Evolutionary conservation across 2,888 invertebrate species (phyloP).

Genomic region (Rhaphigaster nebulosa): DNA sequence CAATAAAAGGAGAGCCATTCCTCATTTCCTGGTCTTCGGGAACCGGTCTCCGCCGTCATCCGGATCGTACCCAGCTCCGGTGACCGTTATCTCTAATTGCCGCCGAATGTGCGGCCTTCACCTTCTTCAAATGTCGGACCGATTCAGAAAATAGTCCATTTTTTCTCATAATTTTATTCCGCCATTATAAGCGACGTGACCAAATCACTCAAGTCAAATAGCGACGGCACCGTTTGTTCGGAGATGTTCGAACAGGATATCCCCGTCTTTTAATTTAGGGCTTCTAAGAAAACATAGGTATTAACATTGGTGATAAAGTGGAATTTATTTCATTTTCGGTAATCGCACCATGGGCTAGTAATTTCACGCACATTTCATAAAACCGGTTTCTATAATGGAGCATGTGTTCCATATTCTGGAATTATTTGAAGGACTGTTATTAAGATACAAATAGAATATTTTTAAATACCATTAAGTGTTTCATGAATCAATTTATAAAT

Average conservation of each 20-base stretch:
- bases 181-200: background rate
- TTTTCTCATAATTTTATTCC: background rate
- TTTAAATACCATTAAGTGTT: background rate
- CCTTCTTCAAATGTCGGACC: background rate
- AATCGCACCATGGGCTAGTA: background rate
- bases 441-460: background rate
- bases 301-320: background rate
- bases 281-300: background rate
- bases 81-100: slow-evolving; percentile 22
- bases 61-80: background rate
- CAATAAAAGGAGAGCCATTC: slow-evolving; percentile 25
- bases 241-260: background rate
- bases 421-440: background rate
- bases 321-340: background rate
- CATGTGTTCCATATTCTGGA: background rate
- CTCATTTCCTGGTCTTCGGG: slow-evolving; percentile 12
- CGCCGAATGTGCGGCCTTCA: slow-evolving; percentile 8
- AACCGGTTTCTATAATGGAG: background rate
- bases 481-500: background rate
- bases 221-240: background rate
- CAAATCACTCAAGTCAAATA: background rate
- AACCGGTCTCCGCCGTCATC: slow-evolving; percentile 11
- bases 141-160: background rate
- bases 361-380: background rate
- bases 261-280: background rate